Base-by-base conservation (phyloP, 1,140 invertebrate genomes). In the Asbolus verrucosus region DNA sequence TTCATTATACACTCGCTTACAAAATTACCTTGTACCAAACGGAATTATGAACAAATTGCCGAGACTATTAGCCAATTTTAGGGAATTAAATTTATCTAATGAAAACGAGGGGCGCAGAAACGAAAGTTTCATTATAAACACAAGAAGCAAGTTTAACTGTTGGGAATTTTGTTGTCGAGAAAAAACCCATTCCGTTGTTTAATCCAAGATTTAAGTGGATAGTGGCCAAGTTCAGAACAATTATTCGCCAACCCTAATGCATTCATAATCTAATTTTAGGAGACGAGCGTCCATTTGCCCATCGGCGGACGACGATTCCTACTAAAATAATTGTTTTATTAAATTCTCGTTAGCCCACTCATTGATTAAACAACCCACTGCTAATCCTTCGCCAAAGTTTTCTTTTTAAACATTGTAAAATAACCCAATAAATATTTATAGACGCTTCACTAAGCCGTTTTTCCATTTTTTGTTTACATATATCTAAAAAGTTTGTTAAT, bases 231-330 rank as follows among this genome's bases (percentile, higher is more conserved):
- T 54, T 43, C 3, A 19, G 19, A 14, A 19, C 18, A 50, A 50
- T 50, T 54, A 54, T 54, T 24, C 19, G 11, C n/a, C 46, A 27
- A 38, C 18, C 41, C 33, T 63, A 63, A 41, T 63, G 61, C 33
- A 63, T 63, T 63, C 36, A 41, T 63, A 63, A 63, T 63, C 39
- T 63, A 63, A 63, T 63, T 63, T 63, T 54, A 54, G 19, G 24
- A 39, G 15, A 63, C 33, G 18, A 21, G 11, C 30, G 61, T 39
- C 33, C 61, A 21, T 63, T 63, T 21, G 33, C 33, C 59, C 21
- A 63, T 39, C 33, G 61, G 31, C 61, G 33, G 6, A 13, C 18
- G 13, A 14, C 39, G 60, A 63, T 54, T 24, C 46, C n/a, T 27
- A 54, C 46, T 54, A 54, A 21, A 54, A 54, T 54, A 54, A 54